Percentiles rank a stretch among this genome's conserved stretches.
Evolutionary conservation across 2,888 invertebrate genomes (phyloP).

Genomic region (Lasioglossum leucozonium): DNA sequence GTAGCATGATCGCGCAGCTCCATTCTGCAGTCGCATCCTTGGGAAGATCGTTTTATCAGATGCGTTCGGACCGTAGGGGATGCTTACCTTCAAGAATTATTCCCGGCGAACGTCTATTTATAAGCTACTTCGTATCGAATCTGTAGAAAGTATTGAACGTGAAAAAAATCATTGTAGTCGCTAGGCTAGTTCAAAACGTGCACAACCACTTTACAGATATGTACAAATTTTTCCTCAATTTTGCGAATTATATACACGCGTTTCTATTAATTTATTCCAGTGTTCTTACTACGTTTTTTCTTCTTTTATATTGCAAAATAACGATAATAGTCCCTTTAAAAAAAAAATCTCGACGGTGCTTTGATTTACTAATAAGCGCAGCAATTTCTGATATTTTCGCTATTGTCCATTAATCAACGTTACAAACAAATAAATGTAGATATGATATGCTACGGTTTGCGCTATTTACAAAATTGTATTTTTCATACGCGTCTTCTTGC

Average conservation of each 20-base stretch:
- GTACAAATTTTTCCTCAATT: neutral
- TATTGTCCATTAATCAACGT: neutral
- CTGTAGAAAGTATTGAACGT: neutral
- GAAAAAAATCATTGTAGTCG: neutral
- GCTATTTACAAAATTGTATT: neutral
- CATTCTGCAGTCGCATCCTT: neutral
- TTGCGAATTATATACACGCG: neutral
- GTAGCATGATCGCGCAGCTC: neutral
- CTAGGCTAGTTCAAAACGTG: neutral
- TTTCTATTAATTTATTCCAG: neutral
- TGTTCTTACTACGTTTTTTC: neutral
- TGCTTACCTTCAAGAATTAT: conserved; percentile 13
- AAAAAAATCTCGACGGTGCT: neutral
- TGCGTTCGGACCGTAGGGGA: neutral
- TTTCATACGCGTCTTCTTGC: neutral
- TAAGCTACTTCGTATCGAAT: neutral
- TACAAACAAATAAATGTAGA: neutral
- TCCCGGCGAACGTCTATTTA: neutral
- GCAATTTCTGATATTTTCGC: neutral
- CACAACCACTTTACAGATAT: neutral
- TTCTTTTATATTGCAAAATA: neutral
- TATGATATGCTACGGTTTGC: neutral
- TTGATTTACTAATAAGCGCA: neutral
- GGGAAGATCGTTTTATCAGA: neutral
- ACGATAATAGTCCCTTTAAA: neutral